These are phyloP conservation scores for Serripes groenlandicus DNA, from an alignment of 2,888 invertebrate species.

Conservation along the genomic window DNA sequence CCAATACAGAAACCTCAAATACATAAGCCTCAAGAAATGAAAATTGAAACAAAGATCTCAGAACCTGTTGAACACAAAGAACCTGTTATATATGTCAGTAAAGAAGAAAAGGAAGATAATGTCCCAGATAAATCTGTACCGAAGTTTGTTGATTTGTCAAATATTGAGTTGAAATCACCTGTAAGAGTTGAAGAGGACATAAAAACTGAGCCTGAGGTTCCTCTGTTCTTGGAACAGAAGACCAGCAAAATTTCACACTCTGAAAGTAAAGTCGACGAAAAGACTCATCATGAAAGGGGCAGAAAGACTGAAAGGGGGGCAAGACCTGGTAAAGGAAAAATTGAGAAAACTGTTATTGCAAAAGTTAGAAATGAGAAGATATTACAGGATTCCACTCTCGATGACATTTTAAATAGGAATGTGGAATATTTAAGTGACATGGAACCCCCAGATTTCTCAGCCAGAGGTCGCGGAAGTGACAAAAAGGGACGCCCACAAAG, in stretches of 20 bases:
- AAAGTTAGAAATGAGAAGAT: conserved; percentile 44
- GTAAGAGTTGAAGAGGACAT: not conserved
- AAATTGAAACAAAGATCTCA: conserved; percentile 17
- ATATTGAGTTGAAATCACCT: conserved; percentile 19
- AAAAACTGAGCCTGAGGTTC: conserved; percentile 14
- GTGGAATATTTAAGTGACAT: conserved; percentile 64
- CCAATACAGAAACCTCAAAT: not conserved
- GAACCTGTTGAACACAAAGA: conserved; percentile 12
- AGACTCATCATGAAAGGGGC: conserved; percentile 19
- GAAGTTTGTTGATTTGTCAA: conserved; percentile 21
- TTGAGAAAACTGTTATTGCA: conserved; percentile 33
- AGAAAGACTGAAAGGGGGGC: conserved; percentile 31
- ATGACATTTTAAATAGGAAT: conserved; percentile 65
- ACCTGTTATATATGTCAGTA: conserved; percentile 2
- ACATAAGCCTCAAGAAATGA: conserved; percentile 11
- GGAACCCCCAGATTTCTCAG: conserved; percentile 41
- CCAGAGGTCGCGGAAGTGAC: conserved; percentile 16
- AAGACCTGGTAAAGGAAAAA: conserved; percentile 24
- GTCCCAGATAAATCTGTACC: not conserved
- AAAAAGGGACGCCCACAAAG: conserved; percentile 58
- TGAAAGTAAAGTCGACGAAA: conserved; percentile 3
- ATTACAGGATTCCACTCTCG: conserved; percentile 60
- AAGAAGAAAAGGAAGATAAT: not conserved
- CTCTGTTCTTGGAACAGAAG: conserved; percentile 3
- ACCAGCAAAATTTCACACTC: not conserved